Conservation (phyloP, 2,113 vertebrate genomes). For the Ptychochromis oligacanthus region DNA sequence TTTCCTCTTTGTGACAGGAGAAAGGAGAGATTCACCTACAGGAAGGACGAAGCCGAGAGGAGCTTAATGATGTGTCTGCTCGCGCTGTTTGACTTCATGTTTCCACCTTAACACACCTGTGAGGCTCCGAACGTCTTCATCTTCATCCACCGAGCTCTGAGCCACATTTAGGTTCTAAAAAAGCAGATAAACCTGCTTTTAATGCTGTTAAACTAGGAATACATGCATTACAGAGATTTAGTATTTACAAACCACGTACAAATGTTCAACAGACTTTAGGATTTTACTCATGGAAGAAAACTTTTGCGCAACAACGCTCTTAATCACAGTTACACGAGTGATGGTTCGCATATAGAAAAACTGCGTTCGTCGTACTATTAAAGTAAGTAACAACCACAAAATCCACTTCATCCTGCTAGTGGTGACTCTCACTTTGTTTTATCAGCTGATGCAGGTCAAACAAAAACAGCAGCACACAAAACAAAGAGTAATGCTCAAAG, state of each 20-base stretch:
- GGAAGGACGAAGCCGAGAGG: neutral
- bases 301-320: neutral
- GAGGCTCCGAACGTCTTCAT: neutral
- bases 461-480: neutral
- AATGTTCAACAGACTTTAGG: neutral
- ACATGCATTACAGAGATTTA: too few species aligned
- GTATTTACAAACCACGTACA: neutral
- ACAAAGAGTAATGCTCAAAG: neutral
- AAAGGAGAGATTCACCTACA: neutral
- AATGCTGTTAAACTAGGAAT: neutral
- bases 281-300: neutral
- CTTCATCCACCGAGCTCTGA: accelerated
- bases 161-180: neutral
- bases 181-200: neutral
- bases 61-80: conserved; percentile 20
- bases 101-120: neutral
- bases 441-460: neutral
- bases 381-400: too few species aligned
- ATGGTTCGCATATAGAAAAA: too few species aligned
- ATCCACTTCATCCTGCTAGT: neutral
- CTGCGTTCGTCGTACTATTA: too few species aligned
- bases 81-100: neutral
- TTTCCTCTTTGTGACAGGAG: neutral
- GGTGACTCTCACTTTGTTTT: neutral
- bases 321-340: too few species aligned